Evolutionary conservation across 2,797 vertebrate species (phyloP).

Genomic region (Smutsia gigantea): DNA sequence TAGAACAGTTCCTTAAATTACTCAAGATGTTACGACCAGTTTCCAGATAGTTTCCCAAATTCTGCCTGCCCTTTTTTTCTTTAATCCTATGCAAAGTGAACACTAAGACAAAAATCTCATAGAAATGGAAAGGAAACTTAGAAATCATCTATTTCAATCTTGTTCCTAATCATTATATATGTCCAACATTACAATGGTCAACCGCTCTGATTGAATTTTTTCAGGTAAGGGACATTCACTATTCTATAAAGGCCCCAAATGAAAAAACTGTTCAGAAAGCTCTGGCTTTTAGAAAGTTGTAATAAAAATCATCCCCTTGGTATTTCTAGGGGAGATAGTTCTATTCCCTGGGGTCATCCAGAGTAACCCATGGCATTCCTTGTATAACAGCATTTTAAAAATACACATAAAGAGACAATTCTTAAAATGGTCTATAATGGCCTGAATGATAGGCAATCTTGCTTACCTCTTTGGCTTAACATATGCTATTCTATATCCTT

Average conservation of each 20-base stretch:
- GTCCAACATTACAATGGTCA: not conserved
- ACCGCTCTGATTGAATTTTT: not conserved
- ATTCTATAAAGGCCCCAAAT: not conserved
- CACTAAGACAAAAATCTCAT: not conserved
- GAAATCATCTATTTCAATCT: not conserved
- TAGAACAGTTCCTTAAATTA: slow-evolving; percentile 29
- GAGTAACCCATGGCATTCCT: not conserved
- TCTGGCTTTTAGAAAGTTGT: not conserved
- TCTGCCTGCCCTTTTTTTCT: not conserved
- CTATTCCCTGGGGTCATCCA: not conserved
- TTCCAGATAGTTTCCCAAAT: not conserved
- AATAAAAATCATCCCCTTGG: not conserved
- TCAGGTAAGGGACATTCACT: not conserved
- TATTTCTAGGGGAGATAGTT: not conserved
- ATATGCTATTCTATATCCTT: not conserved
- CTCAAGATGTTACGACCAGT: not conserved
- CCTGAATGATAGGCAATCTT: not conserved
- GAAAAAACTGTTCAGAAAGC: not conserved
- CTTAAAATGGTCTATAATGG: not conserved
- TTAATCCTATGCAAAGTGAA: not conserved
- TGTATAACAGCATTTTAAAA: not conserved
- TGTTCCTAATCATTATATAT: not conserved
- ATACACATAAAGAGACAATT: not conserved
- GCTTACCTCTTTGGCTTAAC: not conserved
- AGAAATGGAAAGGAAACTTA: not conserved